phyloP scores from a whole-genome alignment of 1,140 invertebrate species.

The Bombus fervidus region DNA sequence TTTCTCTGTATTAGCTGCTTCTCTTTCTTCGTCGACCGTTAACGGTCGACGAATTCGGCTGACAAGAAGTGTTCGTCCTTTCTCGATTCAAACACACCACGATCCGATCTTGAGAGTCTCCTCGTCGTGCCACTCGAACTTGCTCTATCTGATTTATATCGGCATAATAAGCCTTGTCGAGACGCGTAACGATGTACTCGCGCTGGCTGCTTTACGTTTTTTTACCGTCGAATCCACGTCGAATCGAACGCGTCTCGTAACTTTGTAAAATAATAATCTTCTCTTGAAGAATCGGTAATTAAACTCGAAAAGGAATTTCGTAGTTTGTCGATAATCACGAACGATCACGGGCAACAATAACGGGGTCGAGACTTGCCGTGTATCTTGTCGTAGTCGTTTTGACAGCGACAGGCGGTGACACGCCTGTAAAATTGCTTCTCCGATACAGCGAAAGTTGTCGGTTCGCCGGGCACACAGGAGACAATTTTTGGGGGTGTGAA shows the following conservation, averaged over 20 bases:
- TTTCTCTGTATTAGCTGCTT: constrained; percentile 3
- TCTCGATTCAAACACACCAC: not conserved
- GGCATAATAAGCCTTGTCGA: not conserved
- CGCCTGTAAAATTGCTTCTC: constrained; percentile 77
- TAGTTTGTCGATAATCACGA: constrained; percentile 9
- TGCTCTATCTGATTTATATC: constrained; percentile 8
- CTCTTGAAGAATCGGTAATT: constrained; percentile 30
- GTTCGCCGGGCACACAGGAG: constrained; percentile 68
- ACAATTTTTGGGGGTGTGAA: constrained; percentile 79
- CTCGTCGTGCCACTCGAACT: not conserved
- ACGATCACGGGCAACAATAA: constrained; percentile 2
- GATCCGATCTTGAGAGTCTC: constrained; percentile 29
- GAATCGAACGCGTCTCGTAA: not conserved
- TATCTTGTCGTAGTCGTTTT: constrained; percentile 71
- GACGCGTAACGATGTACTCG: not conserved
- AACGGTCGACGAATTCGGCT: constrained; percentile 56
- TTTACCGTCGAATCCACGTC: not conserved
- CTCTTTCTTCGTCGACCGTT: constrained; percentile 52
- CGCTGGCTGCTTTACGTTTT: not conserved
- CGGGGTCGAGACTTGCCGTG: constrained; percentile 11
- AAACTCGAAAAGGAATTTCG: not conserved
- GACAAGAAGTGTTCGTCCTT: constrained; percentile 11
- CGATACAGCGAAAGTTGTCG: constrained; percentile 51
- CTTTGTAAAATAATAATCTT: not conserved
- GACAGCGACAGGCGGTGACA: constrained; percentile 76